phyloP scores from a whole-genome alignment of 1,140 invertebrate species.

The Nephila pilipes region DNA sequence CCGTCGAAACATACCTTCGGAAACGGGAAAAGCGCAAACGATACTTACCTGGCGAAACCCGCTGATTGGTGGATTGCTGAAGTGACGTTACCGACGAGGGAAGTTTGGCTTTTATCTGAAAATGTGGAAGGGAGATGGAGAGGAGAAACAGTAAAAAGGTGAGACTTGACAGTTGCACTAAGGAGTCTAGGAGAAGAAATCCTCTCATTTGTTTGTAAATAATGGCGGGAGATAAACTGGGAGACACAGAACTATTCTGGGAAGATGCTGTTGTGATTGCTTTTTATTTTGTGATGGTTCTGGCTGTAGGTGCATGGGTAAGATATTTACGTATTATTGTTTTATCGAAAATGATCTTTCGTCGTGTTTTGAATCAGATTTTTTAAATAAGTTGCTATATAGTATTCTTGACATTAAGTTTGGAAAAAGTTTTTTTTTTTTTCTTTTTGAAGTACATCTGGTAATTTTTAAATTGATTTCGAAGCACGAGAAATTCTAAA shows the following conservation, averaged over 20 bases:
- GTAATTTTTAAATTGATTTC: too few relatives aligned
- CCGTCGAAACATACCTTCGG: not conserved
- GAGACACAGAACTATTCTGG: slow-evolving; percentile 56
- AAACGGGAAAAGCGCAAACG: not conserved
- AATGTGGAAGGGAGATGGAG: not conserved
- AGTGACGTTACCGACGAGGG: not conserved
- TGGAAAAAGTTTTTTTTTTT: too few relatives aligned
- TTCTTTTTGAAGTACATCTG: too few relatives aligned
- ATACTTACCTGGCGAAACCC: not conserved
- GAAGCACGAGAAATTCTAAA: too few relatives aligned
- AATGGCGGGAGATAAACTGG: slow-evolving; percentile 59
- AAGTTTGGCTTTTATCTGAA: slow-evolving; percentile 1
- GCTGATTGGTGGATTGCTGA: not conserved
- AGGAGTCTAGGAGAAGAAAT: not conserved
- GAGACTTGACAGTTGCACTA: not conserved
- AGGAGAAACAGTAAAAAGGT: not conserved
- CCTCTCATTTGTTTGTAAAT: not conserved
- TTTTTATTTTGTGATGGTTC: slow-evolving; percentile 81
- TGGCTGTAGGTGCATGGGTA: slow-evolving; percentile 81
- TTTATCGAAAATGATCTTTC: too few relatives aligned
- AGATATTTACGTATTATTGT: slow-evolving; percentile 69
- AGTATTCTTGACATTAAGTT: too few relatives aligned
- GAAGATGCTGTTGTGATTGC: slow-evolving; percentile 81
- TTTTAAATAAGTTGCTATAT: too few relatives aligned
- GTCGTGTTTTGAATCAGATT: too few relatives aligned